Conservation (phyloP, 2,888 invertebrate species). For the Plebejus argus region DNA sequence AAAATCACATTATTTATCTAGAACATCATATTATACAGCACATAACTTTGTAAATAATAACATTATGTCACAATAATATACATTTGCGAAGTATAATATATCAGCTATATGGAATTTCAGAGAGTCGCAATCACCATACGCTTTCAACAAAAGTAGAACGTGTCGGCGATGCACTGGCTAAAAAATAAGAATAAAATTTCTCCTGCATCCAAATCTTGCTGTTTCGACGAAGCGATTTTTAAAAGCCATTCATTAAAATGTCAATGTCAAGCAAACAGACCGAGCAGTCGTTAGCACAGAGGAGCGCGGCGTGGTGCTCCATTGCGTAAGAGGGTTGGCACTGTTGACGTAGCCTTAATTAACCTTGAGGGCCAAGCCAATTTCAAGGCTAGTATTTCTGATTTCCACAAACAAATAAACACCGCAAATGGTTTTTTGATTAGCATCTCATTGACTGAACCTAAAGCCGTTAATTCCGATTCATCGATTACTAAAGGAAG, state of each 20-base stretch:
- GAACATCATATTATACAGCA: neutral
- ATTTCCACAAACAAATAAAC: constrained; percentile 24
- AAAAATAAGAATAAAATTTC: constrained; percentile 32
- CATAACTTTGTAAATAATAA: neutral
- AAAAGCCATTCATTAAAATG: constrained; percentile 41
- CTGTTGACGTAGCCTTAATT: constrained; percentile 38
- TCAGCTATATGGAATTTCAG: neutral
- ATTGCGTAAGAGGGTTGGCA: constrained; percentile 42
- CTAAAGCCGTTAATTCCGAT: constrained; percentile 19
- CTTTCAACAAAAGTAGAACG: constrained; percentile 12
- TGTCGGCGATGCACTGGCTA: neutral
- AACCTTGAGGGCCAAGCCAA: constrained; percentile 45
- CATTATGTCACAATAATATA: neutral
- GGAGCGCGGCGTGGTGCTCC: constrained; percentile 36
- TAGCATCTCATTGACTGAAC: constrained; percentile 6
- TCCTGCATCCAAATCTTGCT: constrained; percentile 29
- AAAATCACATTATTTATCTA: neutral
- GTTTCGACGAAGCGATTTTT: constrained; percentile 38
- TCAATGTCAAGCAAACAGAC: constrained; percentile 43
- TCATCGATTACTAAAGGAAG: constrained; percentile 28
- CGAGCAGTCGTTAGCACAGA: constrained; percentile 41
- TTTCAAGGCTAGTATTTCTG: constrained; percentile 28
- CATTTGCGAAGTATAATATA: neutral
- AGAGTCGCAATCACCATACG: neutral
- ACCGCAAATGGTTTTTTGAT: constrained; percentile 25